Evolutionary conservation across 2,888 invertebrate species (phyloP), one percentile per base, ranked within the genome.

Genomic region (Ctenicera cuprea): DNA sequence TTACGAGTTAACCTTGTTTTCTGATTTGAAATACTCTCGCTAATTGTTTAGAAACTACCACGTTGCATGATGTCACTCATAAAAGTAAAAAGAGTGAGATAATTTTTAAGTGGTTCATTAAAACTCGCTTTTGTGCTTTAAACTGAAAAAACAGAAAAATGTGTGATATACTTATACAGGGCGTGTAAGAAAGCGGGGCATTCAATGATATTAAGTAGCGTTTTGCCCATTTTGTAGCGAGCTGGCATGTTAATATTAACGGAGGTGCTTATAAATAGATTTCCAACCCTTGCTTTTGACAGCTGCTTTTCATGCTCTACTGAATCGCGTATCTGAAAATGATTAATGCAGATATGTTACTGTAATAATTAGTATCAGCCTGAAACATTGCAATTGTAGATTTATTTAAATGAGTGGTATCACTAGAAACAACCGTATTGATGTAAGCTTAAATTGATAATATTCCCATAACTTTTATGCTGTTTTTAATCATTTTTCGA

Each of bases 261-360:
- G 54, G 33, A 54, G 54, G 54, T 54, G 18, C 45, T 45, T 45
- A 54, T 54, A 33, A 54, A 54, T 54, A 54, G 54, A 54, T 54
- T 54, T 54, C 33, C 54, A 54, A 33, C 54, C 54, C 54, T 54
- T 54, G 54, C 12, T 14, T 54, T 54, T 54, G 54, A 54, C 54
- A 54, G 54, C 54, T 54, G 30, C 54, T 54, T 30, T 54, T 33
- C 54, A 54, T 22, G 54, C 30, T 54, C 14, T 30, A 1, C 12
- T 30, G 33, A 54, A 54, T 30, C n/a, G 14, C 54, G 30, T 30
- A 20, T 54, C 54, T 33, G 33, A 54, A 54, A 54, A 54, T 54
- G 54, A 54, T 54, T 54, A 54, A 54, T 30, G 54, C 30, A 54
- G n/a, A 33, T 54, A 16, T n/a, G 9, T 33, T 33, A 5, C 33